A percentile compares a stretch with the other conserved stretches of the same genome.
phyloP scores from a whole-genome alignment of 2,113 vertebrate species.

The Chamaea fasciata region DNA sequence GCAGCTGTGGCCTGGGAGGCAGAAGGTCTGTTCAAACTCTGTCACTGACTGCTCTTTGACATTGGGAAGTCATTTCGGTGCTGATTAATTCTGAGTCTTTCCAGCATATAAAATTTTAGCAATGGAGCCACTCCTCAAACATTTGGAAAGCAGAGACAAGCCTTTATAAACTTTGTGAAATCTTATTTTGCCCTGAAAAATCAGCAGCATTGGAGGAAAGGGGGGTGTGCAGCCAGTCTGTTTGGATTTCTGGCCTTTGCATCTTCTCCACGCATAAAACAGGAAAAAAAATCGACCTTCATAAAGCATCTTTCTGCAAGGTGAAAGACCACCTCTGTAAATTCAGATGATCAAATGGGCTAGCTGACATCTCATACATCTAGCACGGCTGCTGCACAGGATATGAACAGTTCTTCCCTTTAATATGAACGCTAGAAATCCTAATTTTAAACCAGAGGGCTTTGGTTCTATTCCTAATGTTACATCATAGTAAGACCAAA shows the following conservation, averaged over 20 bases:
- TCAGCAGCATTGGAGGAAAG: background rate
- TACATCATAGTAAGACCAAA: background rate
- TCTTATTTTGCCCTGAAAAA: background rate
- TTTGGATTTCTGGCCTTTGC: background rate
- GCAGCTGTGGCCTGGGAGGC: slow-evolving; percentile 36
- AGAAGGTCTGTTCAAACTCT: slow-evolving; percentile 3
- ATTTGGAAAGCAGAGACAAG: background rate
- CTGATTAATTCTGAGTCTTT: background rate
- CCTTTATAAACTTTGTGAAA: background rate
- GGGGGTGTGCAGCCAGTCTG: background rate
- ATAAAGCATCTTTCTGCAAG: background rate
- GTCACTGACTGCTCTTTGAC: background rate
- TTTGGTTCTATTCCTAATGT: background rate
- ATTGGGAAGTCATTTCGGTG: background rate
- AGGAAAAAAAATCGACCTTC: background rate
- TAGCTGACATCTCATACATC: background rate
- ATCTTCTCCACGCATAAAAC: background rate
- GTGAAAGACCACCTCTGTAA: background rate
- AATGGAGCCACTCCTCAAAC: background rate
- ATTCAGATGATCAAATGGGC: background rate
- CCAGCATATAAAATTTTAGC: background rate
- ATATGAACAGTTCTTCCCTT: background rate
- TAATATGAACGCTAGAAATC: background rate
- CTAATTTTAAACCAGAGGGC: background rate
- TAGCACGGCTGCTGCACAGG: background rate